Conservation (phyloP, 2,888 invertebrate species). For the Argyra leucocephala region DNA sequence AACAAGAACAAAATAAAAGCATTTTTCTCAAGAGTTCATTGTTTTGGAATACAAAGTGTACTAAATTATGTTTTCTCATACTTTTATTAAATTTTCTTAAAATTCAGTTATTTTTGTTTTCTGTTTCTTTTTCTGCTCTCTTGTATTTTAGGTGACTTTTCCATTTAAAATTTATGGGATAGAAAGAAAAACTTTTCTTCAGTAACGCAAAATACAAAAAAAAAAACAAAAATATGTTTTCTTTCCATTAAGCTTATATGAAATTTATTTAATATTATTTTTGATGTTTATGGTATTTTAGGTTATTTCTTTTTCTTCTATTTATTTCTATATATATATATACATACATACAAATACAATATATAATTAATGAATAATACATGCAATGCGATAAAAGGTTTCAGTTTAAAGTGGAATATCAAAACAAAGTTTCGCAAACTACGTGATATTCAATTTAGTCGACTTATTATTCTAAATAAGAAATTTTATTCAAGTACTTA, state of each 20-base stretch:
- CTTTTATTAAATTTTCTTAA: conserved; percentile 12
- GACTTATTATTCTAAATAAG: no score
- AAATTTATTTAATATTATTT: conserved; percentile 7
- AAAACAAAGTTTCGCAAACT: no score
- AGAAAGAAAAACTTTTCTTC: not conserved
- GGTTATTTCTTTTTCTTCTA: conserved; percentile 9
- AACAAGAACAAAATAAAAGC: no score
- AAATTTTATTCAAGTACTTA: no score
- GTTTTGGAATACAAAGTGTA: not conserved
- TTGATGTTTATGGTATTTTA: not conserved
- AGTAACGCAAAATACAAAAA: not conserved
- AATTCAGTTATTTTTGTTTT: not conserved
- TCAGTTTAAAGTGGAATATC: no score
- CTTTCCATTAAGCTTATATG: conserved; percentile 18
- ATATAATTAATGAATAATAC: no score
- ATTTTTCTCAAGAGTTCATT: not conserved
- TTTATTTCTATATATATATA: not conserved
- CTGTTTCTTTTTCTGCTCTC: conserved; percentile 9
- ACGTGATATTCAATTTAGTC: no score
- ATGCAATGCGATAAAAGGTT: no score
- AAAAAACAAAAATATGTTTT: not conserved
- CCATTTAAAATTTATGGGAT: conserved; percentile 1
- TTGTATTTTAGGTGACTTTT: conserved; percentile 8
- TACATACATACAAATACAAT: no score
- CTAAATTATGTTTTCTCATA: conserved; percentile 10